Conservation (phyloP, 2,113 vertebrate genomes). For the Pteropus alecto region DNA sequence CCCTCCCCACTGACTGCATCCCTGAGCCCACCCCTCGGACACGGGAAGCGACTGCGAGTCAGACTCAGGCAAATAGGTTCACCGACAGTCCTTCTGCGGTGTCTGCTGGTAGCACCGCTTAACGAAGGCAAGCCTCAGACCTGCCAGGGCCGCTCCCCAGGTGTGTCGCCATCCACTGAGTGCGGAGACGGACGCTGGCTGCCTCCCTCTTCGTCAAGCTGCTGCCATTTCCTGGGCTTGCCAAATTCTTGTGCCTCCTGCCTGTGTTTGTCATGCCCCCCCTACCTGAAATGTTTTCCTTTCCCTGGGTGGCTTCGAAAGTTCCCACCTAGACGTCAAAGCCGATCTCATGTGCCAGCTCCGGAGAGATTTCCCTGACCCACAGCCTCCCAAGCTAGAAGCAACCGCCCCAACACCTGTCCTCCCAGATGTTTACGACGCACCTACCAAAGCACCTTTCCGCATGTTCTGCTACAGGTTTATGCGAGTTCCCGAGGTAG, state of each 20-base stretch:
- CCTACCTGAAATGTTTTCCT: not conserved
- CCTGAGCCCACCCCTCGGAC: accelerated
- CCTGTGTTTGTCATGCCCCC: not conserved
- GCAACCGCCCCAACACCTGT: not conserved
- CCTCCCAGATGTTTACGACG: not conserved
- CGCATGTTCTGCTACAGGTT: not conserved
- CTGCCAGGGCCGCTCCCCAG: not conserved
- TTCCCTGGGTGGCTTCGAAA: not conserved
- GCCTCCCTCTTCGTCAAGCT: not conserved
- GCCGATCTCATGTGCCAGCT: not conserved
- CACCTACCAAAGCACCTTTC: not conserved
- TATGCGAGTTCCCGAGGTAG: not conserved
- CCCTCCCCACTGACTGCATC: too few relatives aligned
- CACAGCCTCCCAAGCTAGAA: not conserved
- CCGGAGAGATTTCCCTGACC: not conserved
- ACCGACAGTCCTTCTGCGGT: not conserved
- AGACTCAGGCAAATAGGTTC: not conserved
- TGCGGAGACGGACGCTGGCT: not conserved
- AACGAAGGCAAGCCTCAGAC: not conserved
- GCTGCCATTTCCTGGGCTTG: not conserved
- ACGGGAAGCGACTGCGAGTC: not conserved
- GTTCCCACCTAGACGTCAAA: not conserved
- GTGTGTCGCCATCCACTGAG: accelerated
- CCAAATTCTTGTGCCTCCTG: not conserved
- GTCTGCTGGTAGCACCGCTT: not conserved